Conservation (phyloP, 2,888 invertebrate genomes). For the Melanostoma mellinum region DNA sequence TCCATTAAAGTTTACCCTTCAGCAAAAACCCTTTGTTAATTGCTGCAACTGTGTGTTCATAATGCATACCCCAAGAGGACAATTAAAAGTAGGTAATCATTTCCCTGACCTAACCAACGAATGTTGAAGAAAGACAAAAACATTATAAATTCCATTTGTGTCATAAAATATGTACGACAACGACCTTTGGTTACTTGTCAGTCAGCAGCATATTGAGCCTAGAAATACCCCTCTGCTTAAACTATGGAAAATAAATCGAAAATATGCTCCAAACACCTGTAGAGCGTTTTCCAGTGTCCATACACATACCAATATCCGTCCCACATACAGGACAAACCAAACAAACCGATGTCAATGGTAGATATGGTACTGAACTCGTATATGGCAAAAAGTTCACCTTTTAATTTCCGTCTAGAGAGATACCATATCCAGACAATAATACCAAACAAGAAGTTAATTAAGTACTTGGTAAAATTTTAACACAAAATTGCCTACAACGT, state of each 20-base stretch:
- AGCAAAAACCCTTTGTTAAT: not conserved
- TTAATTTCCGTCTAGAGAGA: slow-evolving; percentile 18
- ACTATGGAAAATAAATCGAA: slow-evolving; percentile 5
- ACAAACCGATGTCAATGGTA: not conserved
- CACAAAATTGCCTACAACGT: not conserved
- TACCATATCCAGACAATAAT: slow-evolving; percentile 3
- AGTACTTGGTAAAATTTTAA: slow-evolving; percentile 18
- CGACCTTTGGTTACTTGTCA: slow-evolving; percentile 11
- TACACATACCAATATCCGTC: not conserved
- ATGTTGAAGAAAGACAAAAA: not conserved
- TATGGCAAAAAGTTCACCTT: slow-evolving; percentile 5
- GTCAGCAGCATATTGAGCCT: not conserved
- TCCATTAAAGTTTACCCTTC: too few species aligned
- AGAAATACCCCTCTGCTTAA: not conserved
- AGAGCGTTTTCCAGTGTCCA: slow-evolving; percentile 9
- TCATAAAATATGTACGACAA: slow-evolving; percentile 21
- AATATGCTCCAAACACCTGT: slow-evolving; percentile 21
- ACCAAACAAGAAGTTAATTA: slow-evolving; percentile 23
- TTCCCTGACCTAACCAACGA: not conserved
- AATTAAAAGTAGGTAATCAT: slow-evolving; percentile 2
- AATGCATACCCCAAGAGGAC: not conserved
- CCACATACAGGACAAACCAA: not conserved
- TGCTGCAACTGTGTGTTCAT: not conserved
- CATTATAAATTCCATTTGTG: slow-evolving; percentile 23
- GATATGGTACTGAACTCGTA: too few species aligned